Evolutionary conservation across 2,888 invertebrate genomes (phyloP), one percentile per base, ranked within the genome.

Genomic region (Tetragonula carbonaria): DNA sequence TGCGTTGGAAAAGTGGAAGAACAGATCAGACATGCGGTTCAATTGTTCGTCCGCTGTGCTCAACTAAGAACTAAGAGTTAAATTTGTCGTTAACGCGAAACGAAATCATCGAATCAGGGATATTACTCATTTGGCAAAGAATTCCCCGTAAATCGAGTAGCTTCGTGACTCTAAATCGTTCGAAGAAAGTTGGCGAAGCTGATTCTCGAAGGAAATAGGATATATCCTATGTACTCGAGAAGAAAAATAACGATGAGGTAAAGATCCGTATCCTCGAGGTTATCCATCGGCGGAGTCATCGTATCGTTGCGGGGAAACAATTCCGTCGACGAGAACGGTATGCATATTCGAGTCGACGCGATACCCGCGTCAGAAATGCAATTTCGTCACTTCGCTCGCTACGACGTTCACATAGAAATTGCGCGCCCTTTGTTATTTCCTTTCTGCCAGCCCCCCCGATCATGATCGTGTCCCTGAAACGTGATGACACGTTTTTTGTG

Each of bases 361-460:
- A 72, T 45, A 45, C 45, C n/a, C 21, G 14, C 18, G 23, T 4
- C 28, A 38, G 59, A 73, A 73, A 50, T 59, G 72, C 72, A 45
- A 73, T 73, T 59, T 73, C 72, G 72, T 23, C 72, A 18, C 23
- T 62, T 59, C 72, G 45, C 57, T 59, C 72, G 59, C 18, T n/a
- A 73, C 23, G n/a, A n/a, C 72, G n/a, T 73, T 59, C 59, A 50
- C 72, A 45, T 73, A 50, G 59, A 73, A 62, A 73, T 73, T 72
- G 23, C 57, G 11, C 45, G 50, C 18, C n/a, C 70, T 51, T 77
- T 62, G 70, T 70, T 62, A 53, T 70, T 77, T 33, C 51, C 38
- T 51, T 6, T 45, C 8, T 28, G 18, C 14, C 3, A 28, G 28
- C 28, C 28, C 8, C 45, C 70, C 6, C 45, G 66, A 68, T 53